Base-by-base conservation (phyloP, 2,797 vertebrate species). In the Acanthiza pusilla region DNA sequence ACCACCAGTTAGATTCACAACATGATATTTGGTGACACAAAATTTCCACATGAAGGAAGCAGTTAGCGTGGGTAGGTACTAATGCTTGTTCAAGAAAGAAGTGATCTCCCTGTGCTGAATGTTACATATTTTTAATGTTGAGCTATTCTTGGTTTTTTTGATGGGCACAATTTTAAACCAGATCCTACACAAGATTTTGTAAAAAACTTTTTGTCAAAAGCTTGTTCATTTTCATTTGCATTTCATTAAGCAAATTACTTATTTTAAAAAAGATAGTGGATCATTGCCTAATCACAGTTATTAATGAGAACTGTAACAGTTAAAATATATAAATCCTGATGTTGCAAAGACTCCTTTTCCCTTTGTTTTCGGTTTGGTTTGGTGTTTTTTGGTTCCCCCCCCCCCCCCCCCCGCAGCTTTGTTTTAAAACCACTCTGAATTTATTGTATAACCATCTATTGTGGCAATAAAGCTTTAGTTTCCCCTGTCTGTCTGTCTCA, bases 11-110 rank as follows among this genome's bases (percentile, higher is more conserved):
- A 51, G 26, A 68, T 53, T 50, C n/a, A 54, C 36, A 51, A 2
- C 5, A 9, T 67, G n/a, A 0, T n/a, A 20, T 32, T 29, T 34
- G 12, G 3, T 48, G 57, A 27, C 16, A 43, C 1, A 71, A 38
- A 60, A 66, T 26, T 45, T 88, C 12, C 25, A 10, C 21, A 17
- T 43, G 32, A 57, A 78, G 23, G 12, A 78, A 23, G 4, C 15
- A 32, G 5, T 53, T 40, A 55, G 3, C 0, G 0, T 42, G 26
- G 34, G 27, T 71, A 38, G 6, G 5, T 61, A 50, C 9, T 23
- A 48, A 9, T 38, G 7, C 5, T 61, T 82, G 18, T 13, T 54
- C 2, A 3, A 36, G 36, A 57, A 79, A 45, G 11, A 63, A 58
- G 22, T 26, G 7, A 23, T 54, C 3, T 58, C 23, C 11, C 9